Evolutionary conservation across 2,113 vertebrate genomes (phyloP), one percentile per base, ranked within the genome.

Genomic region (Corydoras maculifer): DNA sequence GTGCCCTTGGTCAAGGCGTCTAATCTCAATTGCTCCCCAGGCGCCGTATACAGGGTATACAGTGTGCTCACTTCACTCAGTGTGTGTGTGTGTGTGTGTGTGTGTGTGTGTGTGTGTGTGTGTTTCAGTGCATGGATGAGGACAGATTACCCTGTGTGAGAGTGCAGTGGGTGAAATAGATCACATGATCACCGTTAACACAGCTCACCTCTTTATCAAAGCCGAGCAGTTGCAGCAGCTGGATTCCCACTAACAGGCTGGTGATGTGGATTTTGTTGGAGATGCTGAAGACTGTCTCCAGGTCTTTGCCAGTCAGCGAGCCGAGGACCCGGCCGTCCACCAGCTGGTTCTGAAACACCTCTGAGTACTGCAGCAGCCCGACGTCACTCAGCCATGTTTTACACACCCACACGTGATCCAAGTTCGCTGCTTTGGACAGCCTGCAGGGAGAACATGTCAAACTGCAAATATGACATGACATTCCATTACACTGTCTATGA

Each of bases 371-470:
- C 8, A 83, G 78, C 57, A 90, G 82, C 11, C 89, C 88, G 10
- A 90, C 80, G 69, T 90, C 89, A 0, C 81, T 85, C 72, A 90
- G 82, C 89, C 89, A 90, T 14, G 85, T 83, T 69, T 89, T 88
- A 72, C 83, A 86, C 74, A 90, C 87, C 89, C 89, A 90, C 74
- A 88, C 86, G 69, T 90, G 89, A 77, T 90, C 89, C 84, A 90
- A 80, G 57, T 89, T 88, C 0, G 88, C 84, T 0, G 89, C 89
- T 76, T 84, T 89, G 68, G 88, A 90, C 60, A 90, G 78, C 75
- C 89, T 88, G 80, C 62, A n/a, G 15, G 25, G 32, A 25, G 30
- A 58, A 68, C 18, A 64, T 12, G 9, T 35, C 2, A 29, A 43
- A 43, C 7, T 8, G 35, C 35, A 43, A 4, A 5, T 43, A 43